Percentiles rank a stretch among this genome's conserved stretches.
phyloP scores from a whole-genome alignment of 2,888 invertebrate genomes.

The Orthosia gracilis region DNA sequence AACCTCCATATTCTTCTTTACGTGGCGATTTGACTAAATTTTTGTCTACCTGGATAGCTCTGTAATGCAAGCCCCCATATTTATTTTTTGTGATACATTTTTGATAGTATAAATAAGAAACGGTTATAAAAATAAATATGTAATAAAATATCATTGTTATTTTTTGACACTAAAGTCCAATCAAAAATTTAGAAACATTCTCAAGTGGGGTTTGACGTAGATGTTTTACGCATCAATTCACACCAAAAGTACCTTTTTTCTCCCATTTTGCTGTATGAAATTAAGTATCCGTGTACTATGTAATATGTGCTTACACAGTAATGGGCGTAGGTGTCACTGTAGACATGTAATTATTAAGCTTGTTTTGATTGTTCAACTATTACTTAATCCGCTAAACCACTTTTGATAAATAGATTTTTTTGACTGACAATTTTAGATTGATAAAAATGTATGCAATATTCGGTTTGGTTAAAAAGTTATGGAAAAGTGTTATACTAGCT shows the following conservation, averaged over 20 bases:
- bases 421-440: neutral
- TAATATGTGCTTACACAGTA: conserved; percentile 29
- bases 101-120: neutral
- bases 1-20: too few relatives aligned
- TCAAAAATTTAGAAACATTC: neutral
- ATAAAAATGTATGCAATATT: conserved; percentile 18
- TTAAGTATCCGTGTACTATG: conserved; percentile 28
- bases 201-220: neutral
- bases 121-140: too few relatives aligned
- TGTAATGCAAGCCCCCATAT: too few relatives aligned
- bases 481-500: neutral
- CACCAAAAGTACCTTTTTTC: neutral
- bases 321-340: conserved; percentile 51
- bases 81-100: neutral
- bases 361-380: conserved; percentile 11
- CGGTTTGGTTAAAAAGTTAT: neutral
- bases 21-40: too few relatives aligned
- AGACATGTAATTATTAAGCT: conserved; percentile 30
- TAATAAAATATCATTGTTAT: neutral
- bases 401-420: neutral
- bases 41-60: too few relatives aligned
- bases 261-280: neutral
- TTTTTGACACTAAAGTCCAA: neutral
- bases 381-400: conserved; percentile 5
- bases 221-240: neutral